phyloP scores from a whole-genome alignment of 2,113 vertebrate genomes.

The Gorsachius goisagi region DNA sequence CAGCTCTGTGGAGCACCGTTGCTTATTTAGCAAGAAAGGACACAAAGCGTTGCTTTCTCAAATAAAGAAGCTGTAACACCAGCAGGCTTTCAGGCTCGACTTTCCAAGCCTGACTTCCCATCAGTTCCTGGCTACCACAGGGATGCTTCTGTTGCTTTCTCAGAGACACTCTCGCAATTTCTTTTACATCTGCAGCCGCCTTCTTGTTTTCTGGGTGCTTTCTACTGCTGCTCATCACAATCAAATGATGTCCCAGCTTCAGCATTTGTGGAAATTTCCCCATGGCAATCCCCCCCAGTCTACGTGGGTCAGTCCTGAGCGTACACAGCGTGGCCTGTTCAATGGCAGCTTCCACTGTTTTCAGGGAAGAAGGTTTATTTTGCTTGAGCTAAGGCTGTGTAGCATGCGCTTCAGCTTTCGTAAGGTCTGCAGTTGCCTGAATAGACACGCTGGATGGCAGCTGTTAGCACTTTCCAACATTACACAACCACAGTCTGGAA shows the following conservation, averaged over 20 bases:
- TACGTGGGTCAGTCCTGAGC: accelerated
- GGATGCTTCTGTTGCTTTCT: not conserved
- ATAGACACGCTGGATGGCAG: not conserved
- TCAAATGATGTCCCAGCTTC: not conserved
- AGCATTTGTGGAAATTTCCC: not conserved
- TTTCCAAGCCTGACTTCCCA: not conserved
- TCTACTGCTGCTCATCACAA: not conserved
- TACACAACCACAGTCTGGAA: not conserved
- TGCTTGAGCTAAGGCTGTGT: not conserved
- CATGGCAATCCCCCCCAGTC: not conserved
- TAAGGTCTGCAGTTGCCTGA: not conserved
- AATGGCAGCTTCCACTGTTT: not conserved
- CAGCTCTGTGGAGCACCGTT: not conserved
- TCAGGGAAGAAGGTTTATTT: not conserved
- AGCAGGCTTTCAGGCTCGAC: not conserved
- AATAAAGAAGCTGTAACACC: not conserved
- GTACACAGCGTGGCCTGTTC: accelerated
- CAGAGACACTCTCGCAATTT: not conserved
- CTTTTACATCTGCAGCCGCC: not conserved
- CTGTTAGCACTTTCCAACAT: not conserved
- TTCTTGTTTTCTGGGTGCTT: not conserved
- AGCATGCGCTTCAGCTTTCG: not conserved
- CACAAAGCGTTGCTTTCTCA: not conserved
- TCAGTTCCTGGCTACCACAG: not conserved
- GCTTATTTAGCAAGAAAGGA: not conserved